These are phyloP conservation scores for Parasteatoda tepidariorum DNA, from an alignment of 1,140 invertebrate species.

Conservation along the genomic window DNA sequence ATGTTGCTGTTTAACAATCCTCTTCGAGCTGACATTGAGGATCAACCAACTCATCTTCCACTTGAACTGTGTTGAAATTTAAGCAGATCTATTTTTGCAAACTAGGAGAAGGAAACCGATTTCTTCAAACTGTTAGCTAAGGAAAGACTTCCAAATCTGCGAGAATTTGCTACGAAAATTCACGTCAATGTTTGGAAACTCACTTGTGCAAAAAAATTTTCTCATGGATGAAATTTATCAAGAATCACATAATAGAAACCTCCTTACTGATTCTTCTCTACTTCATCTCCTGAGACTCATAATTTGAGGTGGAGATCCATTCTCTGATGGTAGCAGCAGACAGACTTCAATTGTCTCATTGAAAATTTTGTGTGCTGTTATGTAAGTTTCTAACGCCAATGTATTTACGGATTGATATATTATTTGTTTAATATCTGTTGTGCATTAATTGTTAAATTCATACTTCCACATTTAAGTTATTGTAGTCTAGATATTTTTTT, in stretches of 20 bases:
- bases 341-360: not conserved
- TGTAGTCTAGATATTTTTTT: no score
- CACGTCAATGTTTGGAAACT: slow-evolving; percentile 17
- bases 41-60: not conserved
- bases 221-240: slow-evolving; percentile 15
- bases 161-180: not conserved
- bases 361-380: no score
- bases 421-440: no score
- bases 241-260: not conserved
- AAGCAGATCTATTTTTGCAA: slow-evolving; percentile 2
- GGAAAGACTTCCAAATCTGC: not conserved
- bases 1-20: slow-evolving; percentile 9
- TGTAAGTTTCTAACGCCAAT: no score
- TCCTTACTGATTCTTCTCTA: slow-evolving; percentile 11
- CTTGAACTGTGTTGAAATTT: slow-evolving; percentile 10
- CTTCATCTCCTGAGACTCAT: slow-evolving; percentile 20
- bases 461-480: no score
- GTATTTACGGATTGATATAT: no score
- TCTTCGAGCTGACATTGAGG: not conserved
- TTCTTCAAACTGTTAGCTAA: slow-evolving; percentile 1
- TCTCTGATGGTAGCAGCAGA: not conserved
- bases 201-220: not conserved
- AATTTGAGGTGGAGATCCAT: not conserved
- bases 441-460: no score
- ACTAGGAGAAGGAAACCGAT: not conserved